Percentiles rank a stretch among this genome's conserved stretches.
These are phyloP conservation scores for Cirrhinus molitorella DNA, from an alignment of 2,797 vertebrate genomes.

Conservation along the genomic window DNA sequence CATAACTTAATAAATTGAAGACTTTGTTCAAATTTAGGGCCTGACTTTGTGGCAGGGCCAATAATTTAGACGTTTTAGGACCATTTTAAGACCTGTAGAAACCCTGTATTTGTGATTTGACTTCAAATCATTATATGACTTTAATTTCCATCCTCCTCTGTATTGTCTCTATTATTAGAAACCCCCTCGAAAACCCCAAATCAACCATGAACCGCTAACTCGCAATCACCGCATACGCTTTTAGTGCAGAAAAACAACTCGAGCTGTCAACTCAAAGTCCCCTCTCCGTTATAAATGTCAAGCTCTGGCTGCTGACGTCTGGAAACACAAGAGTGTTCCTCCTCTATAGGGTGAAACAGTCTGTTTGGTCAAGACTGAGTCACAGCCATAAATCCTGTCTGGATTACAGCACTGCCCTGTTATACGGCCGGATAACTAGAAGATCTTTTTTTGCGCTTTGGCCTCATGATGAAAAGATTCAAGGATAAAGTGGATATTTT, in stretches of 20 bases:
- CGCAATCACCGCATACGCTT: background rate
- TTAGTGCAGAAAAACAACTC: background rate
- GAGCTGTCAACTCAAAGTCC: background rate
- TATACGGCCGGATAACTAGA: background rate
- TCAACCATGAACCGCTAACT: background rate
- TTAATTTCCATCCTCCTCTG: background rate
- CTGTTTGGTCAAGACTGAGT: slow-evolving; percentile 21
- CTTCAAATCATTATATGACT: background rate
- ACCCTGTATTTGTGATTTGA: background rate
- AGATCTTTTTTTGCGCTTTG: background rate
- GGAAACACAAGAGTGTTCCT: background rate
- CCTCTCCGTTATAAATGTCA: background rate
- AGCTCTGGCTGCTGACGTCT: background rate
- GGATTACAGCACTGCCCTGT: background rate
- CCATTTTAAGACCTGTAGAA: background rate
- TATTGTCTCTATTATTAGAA: background rate
- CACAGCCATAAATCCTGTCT: slow-evolving; percentile 12
- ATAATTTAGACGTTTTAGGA: background rate
- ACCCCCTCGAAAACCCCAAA: background rate
- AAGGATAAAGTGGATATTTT: background rate
- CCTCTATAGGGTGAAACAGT: background rate
- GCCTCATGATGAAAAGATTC: background rate
- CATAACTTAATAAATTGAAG: no score
- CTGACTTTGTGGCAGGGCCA: background rate
- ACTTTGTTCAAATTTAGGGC: background rate